A percentile compares a stretch with the other conserved stretches of the same genome.
These are phyloP conservation scores for Tenodera sinensis DNA, from an alignment of 2,888 invertebrate species.

Conservation along the genomic window DNA sequence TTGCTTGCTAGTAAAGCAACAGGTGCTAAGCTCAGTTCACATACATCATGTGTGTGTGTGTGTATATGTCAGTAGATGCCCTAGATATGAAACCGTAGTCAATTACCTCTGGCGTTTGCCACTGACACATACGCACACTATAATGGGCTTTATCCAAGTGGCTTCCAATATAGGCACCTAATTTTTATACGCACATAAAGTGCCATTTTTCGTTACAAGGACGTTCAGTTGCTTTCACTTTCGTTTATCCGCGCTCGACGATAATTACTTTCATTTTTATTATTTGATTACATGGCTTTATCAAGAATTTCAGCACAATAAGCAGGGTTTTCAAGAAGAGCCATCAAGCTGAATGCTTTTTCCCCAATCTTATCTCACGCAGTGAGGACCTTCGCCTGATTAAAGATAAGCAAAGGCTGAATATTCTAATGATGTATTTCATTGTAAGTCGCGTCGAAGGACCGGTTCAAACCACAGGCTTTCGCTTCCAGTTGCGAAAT, in stretches of 20 bases:
- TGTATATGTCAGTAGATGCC: too few species aligned
- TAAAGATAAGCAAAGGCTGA: background rate
- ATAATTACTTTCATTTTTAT: background rate
- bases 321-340: background rate
- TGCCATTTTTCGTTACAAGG: background rate
- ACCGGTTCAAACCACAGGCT: background rate
- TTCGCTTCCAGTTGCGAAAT: background rate
- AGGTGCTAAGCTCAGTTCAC: too few species aligned
- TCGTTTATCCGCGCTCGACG: background rate
- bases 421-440: background rate
- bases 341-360: background rate
- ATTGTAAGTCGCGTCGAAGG: background rate
- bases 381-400: background rate
- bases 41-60: too few species aligned
- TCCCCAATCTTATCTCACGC: background rate
- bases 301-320: background rate
- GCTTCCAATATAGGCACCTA: background rate
- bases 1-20: too few species aligned
- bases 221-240: background rate
- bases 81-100: too few species aligned
- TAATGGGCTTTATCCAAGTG: too few species aligned
- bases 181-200: background rate
- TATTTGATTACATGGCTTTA: background rate
- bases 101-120: too few species aligned
- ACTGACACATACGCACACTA: too few species aligned